Evolutionary conservation across 2,888 invertebrate species (phyloP), one percentile per base, ranked within the genome.

Genomic region (Boloria euphrosyne): DNA sequence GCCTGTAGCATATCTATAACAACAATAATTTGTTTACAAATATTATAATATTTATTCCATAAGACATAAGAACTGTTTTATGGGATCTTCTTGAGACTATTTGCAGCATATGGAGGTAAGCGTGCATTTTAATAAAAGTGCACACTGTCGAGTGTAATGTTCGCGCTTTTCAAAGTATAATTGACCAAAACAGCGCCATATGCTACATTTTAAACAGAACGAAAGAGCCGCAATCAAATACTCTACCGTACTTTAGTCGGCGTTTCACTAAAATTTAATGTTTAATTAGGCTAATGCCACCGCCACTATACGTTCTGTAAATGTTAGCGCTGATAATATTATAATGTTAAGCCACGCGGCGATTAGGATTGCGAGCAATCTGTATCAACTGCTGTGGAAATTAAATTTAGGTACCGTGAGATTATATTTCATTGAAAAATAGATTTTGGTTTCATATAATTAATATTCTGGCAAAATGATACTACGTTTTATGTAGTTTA

Each of bases 191-290:
- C 54, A 65, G 52, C 65, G 53, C 64, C 59, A 64, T 60, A 53
- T 64, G 60, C 61, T 51, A 61, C 61, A 46, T 57, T 66, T 46
- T 62, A 22, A 62, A 47, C 57, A 47, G 60, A 52, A 57, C 55
- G 61, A 62, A 62, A 68, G 61, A 38, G 68, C 67, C 31, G 44
- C 64, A 61, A 60, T 66, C 50, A 62, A 60, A 61, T 38, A 53
- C 47, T 62, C 47, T 14, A 17, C 18, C 16, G 17, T 43, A 22
- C 51, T 50, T 43, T 61, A 51, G 43, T 57, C 13, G 38, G 43
- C 52, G 55, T 46, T 63, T 51, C 49, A 51, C 55, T 55, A 50
- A 50, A 50, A 57, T 63, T 50, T 63, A 49, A 50, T 57, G 55
- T 57, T 63, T 63, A 57, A 57, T 63, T 63, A 57, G 31, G 50